Conservation (phyloP, 2,888 invertebrate species). For the Philaethria dido region DNA sequence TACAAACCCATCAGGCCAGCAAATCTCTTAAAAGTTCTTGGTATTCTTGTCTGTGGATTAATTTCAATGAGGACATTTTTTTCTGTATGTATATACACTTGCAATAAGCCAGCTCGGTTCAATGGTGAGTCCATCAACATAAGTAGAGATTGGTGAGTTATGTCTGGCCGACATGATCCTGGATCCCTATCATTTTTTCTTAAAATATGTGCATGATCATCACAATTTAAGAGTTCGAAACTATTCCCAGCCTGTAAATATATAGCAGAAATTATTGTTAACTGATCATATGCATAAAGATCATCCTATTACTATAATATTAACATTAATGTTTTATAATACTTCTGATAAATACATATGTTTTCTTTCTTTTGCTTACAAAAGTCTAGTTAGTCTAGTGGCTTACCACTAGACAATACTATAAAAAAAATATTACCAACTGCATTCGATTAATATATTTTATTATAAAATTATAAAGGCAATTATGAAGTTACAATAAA, state of each 20-base stretch:
- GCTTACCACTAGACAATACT: no score
- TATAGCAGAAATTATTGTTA: neutral
- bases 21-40: conserved; percentile 98
- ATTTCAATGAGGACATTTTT: conserved; percentile 97
- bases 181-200: conserved; percentile 94
- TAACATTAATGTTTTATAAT: no score
- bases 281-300: no score
- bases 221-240: conserved; percentile 96
- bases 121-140: conserved; percentile 99
- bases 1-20: conserved; percentile 95
- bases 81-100: conserved; percentile 96
- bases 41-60: conserved; percentile 98
- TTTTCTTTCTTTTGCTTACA: no score
- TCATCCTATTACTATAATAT: no score
- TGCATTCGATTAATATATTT: no score
- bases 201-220: conserved; percentile 93
- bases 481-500: no score
- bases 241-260: conserved; percentile 89
- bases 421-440: no score
- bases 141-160: conserved; percentile 97
- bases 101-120: conserved; percentile 97
- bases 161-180: conserved; percentile 96
- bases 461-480: no score
- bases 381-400: no score
- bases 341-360: no score